Evolutionary conservation across 2,797 vertebrate genomes (phyloP).

Genomic region (Macropus fuliginosus): DNA sequence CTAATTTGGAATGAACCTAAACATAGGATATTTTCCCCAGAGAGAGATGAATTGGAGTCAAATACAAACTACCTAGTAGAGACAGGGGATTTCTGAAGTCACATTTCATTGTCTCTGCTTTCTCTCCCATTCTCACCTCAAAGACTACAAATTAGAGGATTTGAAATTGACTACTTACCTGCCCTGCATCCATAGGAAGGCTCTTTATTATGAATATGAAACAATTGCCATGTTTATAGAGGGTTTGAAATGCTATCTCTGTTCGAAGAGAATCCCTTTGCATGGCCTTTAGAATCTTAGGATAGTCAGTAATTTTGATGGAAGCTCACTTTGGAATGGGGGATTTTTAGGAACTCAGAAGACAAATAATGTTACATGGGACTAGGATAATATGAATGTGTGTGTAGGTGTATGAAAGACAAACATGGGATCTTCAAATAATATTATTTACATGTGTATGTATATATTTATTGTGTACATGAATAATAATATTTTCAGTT

Average conservation of each 20-base stretch:
- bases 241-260: not conserved
- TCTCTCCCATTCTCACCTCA: slow-evolving; percentile 20
- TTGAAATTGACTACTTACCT: slow-evolving; percentile 28
- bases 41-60: slow-evolving; percentile 45
- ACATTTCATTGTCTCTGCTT: slow-evolving; percentile 42
- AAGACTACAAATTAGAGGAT: slow-evolving; percentile 25
- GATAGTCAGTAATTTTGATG: not conserved
- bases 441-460: too few relatives aligned
- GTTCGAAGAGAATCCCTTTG: not conserved
- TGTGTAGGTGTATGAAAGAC: not conserved
- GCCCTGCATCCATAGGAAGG: slow-evolving; percentile 16
- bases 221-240: slow-evolving; percentile 7
- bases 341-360: not conserved
- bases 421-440: not conserved
- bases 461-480: too few relatives aligned
- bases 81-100: slow-evolving; percentile 13
- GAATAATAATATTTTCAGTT: not conserved
- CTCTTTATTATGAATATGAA: slow-evolving; percentile 23
- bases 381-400: not conserved
- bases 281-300: not conserved
- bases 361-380: not conserved
- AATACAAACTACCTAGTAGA: slow-evolving; percentile 56
- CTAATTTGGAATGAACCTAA: slow-evolving; percentile 56
- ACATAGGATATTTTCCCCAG: slow-evolving; percentile 46
- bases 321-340: not conserved